Percentiles rank a stretch among this genome's conserved stretches.
Conservation (phyloP, 2,888 invertebrate species). For the Trimorus sp. region DNA sequence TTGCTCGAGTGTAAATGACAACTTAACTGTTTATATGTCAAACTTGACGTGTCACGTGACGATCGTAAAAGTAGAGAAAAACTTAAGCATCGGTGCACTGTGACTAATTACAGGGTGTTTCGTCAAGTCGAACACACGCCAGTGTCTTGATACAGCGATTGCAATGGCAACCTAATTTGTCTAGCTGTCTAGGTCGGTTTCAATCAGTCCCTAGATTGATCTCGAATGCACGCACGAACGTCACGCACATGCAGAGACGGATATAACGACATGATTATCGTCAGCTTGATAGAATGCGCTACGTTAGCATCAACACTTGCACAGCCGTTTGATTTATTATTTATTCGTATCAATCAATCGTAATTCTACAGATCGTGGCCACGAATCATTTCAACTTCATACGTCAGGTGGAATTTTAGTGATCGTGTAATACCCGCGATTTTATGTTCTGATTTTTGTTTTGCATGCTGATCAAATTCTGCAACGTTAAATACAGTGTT, state of each 20-base stretch:
- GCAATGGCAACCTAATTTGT: slow-evolving; percentile 64
- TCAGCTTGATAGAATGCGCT: slow-evolving; percentile 57
- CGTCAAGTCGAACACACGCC: slow-evolving; percentile 36
- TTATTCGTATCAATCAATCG: slow-evolving; percentile 62
- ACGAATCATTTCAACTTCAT: too few species aligned
- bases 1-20: too few species aligned
- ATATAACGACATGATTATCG: slow-evolving; percentile 65
- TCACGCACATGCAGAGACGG: slow-evolving; percentile 63
- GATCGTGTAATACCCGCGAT: too few species aligned
- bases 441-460: too few species aligned
- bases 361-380: slow-evolving; percentile 7
- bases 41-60: too few species aligned
- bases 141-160: slow-evolving; percentile 62
- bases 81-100: too few species aligned
- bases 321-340: slow-evolving; percentile 55
- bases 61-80: too few species aligned
- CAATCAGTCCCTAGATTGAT: slow-evolving; percentile 65
- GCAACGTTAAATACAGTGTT: too few species aligned
- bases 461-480: too few species aligned
- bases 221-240: slow-evolving; percentile 62
- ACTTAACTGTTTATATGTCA: too few species aligned
- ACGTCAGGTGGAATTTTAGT: too few species aligned
- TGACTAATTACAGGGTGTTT: too few species aligned
- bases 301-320: slow-evolving; percentile 62
- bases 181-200: slow-evolving; percentile 62